A percentile compares a stretch with the other conserved stretches of the same genome.
Conservation (phyloP, 2,113 vertebrate species). For the Morphnarchus princeps region DNA sequence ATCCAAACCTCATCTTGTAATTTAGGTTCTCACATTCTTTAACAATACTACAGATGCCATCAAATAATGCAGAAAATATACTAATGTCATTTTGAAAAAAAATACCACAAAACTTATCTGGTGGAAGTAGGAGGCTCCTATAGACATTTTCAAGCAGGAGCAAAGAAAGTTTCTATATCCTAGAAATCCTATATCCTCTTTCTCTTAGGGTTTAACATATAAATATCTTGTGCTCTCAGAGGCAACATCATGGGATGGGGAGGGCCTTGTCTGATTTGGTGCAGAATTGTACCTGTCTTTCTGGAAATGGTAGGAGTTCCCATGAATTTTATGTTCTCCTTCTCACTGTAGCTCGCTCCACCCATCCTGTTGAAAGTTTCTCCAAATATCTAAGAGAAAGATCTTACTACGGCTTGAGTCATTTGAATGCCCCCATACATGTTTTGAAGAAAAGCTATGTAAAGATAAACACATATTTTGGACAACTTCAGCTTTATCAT, state of each 20-base stretch:
- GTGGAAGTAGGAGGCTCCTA: neutral
- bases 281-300: neutral
- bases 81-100: neutral
- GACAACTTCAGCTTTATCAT: neutral
- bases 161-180: neutral
- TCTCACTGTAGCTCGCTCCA: neutral
- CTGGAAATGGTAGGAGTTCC: neutral
- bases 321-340: neutral
- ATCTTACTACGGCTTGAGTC: neutral
- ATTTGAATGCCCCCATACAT: neutral
- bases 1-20: neutral
- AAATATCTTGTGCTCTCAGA: neutral
- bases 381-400: neutral
- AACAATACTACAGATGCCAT: neutral
- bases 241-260: fast-evolving
- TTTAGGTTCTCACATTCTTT: neutral
- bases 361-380: neutral
- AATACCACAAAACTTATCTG: fast-evolving
- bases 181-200: neutral
- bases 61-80: neutral
- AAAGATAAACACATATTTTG: neutral
- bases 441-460: neutral
- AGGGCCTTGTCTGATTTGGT: fast-evolving
- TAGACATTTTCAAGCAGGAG: neutral
- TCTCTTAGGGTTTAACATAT: neutral